Percentiles rank a stretch among this genome's conserved stretches.
These are phyloP conservation scores for Crocodylus rhombifer DNA, from an alignment of 2,797 vertebrate species.

Conservation along the genomic window DNA sequence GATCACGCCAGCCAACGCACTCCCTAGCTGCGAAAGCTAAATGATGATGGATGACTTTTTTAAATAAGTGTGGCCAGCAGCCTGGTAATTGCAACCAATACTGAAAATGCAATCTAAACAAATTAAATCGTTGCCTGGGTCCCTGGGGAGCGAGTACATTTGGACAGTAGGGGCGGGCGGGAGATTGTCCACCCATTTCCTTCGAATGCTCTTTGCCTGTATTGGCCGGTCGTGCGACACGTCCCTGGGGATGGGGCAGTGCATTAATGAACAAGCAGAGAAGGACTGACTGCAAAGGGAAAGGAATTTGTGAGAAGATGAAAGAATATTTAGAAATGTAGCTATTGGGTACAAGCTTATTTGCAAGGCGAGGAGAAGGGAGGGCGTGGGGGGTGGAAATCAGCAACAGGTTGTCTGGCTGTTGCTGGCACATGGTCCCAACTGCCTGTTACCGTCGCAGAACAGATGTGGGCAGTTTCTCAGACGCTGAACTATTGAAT, in stretches of 20 bases:
- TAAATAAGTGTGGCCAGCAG: not conserved
- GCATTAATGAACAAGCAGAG: not conserved
- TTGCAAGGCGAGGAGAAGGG: not conserved
- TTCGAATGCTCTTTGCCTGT: not conserved
- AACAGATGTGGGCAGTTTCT: constrained; percentile 75
- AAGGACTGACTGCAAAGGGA: accelerated
- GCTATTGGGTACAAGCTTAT: not conserved
- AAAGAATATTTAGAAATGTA: not conserved
- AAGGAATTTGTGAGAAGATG: accelerated
- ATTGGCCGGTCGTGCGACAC: accelerated
- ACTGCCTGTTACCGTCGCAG: constrained; percentile 48
- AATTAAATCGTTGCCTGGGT: accelerated
- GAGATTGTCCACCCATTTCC: constrained; percentile 1
- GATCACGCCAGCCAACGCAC: no score
- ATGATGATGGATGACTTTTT: not conserved
- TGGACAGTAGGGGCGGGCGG: no score
- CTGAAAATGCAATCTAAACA: not conserved
- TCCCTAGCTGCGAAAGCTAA: not conserved
- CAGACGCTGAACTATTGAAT: constrained; percentile 72
- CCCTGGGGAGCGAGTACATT: not conserved
- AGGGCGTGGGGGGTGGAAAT: not conserved
- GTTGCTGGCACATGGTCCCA: constrained; percentile 46
- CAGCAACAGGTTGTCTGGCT: constrained; percentile 52
- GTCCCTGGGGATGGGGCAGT: not conserved
- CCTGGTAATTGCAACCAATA: not conserved